These are phyloP conservation scores for Caenorhabditis doughertyi DNA, from an alignment of 2,888 invertebrate genomes.

Conservation along the genomic window DNA sequence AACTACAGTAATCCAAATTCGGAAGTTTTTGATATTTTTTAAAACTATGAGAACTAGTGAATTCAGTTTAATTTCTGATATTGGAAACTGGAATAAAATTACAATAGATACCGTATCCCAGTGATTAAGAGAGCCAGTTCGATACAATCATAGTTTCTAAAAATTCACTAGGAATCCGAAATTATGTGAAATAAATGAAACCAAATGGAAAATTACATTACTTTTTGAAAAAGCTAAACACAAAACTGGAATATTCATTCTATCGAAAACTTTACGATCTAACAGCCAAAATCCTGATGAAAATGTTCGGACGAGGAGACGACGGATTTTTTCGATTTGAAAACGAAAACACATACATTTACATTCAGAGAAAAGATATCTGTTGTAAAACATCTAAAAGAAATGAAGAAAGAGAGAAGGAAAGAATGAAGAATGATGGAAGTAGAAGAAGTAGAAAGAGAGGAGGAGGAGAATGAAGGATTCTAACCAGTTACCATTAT, in stretches of 20 bases:
- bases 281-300: constrained; percentile 40
- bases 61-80: too few relatives aligned
- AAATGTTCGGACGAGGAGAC: constrained; percentile 29
- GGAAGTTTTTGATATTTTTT: not conserved
- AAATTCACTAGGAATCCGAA: not conserved
- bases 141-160: too few relatives aligned
- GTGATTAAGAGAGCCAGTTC: too few relatives aligned
- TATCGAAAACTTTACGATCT: constrained; percentile 32
- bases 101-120: too few relatives aligned
- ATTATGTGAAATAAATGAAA: not conserved
- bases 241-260: constrained; percentile 37
- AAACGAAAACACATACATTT: constrained; percentile 45
- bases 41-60: too few relatives aligned
- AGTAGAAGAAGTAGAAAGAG: constrained; percentile 1
- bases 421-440: not conserved
- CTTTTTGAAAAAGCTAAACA: constrained; percentile 28
- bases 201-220: constrained; percentile 2
- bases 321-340: constrained; percentile 44
- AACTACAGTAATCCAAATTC: not conserved
- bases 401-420: constrained; percentile 21
- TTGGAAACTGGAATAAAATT: too few relatives aligned
- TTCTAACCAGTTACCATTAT: constrained; percentile 33
- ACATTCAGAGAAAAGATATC: constrained; percentile 34
- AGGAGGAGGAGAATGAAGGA: not conserved
- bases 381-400: constrained; percentile 27